These are phyloP conservation scores for Limulus polyphemus DNA, from an alignment of 2,888 invertebrate genomes.

Conservation along the genomic window DNA sequence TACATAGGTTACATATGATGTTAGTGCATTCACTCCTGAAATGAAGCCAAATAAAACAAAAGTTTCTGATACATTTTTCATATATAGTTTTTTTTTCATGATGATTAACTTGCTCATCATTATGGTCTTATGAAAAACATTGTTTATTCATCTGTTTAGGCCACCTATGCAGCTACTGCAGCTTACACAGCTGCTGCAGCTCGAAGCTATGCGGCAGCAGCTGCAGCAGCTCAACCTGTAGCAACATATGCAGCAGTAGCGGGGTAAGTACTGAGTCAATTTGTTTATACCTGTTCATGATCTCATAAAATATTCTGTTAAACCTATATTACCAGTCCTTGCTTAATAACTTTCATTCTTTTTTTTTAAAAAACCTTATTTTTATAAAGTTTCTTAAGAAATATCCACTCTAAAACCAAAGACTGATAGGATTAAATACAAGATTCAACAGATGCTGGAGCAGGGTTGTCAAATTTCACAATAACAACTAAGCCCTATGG, in stretches of 20 bases:
- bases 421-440: too few species aligned
- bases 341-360: background rate
- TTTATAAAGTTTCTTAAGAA: too few species aligned
- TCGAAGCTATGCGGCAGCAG: conserved; percentile 32
- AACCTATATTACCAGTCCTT: background rate
- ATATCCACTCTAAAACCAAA: too few species aligned
- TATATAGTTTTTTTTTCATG: too few species aligned
- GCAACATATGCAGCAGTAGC: conserved; percentile 28
- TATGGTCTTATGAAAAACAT: too few species aligned
- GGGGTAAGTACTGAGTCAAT: conserved; percentile 17
- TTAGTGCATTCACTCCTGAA: background rate
- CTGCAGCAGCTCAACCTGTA: conserved; percentile 32
- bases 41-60: background rate
- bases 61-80: too few species aligned
- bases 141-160: conserved; percentile 13
- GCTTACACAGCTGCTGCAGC: conserved; percentile 34
- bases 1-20: background rate
- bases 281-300: too few species aligned
- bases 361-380: too few species aligned
- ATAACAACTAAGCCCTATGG: too few species aligned
- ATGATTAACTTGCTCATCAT: too few species aligned
- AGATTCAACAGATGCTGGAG: too few species aligned
- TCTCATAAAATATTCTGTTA: background rate
- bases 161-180: conserved; percentile 28
- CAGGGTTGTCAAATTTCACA: too few species aligned